Conservation (phyloP, 2,888 invertebrate species). For the Mimachlamys varia region DNA sequence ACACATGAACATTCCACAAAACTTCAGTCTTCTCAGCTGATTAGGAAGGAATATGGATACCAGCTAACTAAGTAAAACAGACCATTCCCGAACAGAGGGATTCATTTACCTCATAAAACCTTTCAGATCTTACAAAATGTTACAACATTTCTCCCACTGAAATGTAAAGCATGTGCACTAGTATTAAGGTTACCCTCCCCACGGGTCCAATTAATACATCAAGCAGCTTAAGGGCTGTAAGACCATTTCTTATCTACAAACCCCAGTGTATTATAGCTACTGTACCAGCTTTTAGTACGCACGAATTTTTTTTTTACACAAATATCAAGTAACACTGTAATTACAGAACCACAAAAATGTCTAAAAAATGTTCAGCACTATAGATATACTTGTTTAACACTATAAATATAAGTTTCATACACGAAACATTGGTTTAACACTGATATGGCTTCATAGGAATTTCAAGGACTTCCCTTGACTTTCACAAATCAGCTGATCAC, state of each 20-base stretch:
- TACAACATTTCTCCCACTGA: background rate
- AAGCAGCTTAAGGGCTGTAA: background rate
- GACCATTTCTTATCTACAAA: background rate
- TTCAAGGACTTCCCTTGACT: background rate
- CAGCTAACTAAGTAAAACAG: background rate
- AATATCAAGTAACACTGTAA: background rate
- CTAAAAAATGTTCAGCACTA: background rate
- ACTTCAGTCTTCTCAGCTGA: background rate
- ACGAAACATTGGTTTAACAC: background rate
- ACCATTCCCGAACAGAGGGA: background rate
- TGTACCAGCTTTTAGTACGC: background rate
- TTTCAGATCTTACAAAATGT: background rate
- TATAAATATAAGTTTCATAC: background rate
- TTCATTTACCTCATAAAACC: background rate
- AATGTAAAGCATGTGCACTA: constrained; percentile 32
- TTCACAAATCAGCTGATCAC: background rate
- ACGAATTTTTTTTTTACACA: background rate
- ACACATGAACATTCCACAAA: background rate
- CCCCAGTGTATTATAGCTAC: background rate
- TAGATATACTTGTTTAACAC: background rate
- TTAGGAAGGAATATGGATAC: background rate
- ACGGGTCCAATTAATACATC: background rate
- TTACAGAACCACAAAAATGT: background rate
- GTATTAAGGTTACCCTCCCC: background rate
- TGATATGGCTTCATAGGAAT: background rate